phyloP scores from a whole-genome alignment of 2,797 vertebrate species.

The Steatocranus sp. region DNA sequence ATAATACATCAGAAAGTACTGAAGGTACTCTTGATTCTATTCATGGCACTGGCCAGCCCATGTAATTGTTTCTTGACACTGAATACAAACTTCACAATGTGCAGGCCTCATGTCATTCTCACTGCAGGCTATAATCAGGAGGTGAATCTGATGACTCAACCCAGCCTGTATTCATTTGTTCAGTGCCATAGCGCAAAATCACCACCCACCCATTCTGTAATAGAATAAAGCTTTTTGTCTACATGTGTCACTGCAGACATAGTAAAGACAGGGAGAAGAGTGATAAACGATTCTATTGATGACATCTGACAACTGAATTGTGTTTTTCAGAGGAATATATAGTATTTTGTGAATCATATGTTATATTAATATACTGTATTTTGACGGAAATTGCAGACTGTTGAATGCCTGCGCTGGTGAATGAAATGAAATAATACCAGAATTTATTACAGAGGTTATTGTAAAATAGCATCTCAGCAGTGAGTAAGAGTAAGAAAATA shows the following conservation, averaged over 20 bases:
- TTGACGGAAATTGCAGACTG: not conserved
- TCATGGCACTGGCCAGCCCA: conserved; percentile 25
- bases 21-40: conserved; percentile 31
- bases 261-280: conserved; percentile 45
- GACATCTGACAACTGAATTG: conserved; percentile 38
- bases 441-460: not conserved
- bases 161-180: conserved; percentile 52
- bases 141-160: conserved; percentile 65
- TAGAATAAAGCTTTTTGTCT: conserved; percentile 56
- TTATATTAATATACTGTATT: conserved; percentile 16
- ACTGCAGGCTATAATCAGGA: conserved; percentile 61
- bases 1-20: not conserved
- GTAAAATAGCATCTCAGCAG: not conserved
- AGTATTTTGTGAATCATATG: conserved; percentile 28
- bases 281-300: conserved; percentile 36
- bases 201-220: conserved; percentile 51
- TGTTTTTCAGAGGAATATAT: conserved; percentile 15
- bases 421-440: not conserved
- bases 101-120: conserved; percentile 58
- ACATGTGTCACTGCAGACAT: conserved; percentile 47
- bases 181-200: conserved; percentile 40
- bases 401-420: not conserved
- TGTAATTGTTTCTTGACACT: conserved; percentile 53
- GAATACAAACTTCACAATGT: conserved; percentile 56
- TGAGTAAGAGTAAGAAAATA: not conserved